These are phyloP conservation scores for Ectobius pallidus DNA, from an alignment of 2,888 invertebrate genomes.

Conservation along the genomic window DNA sequence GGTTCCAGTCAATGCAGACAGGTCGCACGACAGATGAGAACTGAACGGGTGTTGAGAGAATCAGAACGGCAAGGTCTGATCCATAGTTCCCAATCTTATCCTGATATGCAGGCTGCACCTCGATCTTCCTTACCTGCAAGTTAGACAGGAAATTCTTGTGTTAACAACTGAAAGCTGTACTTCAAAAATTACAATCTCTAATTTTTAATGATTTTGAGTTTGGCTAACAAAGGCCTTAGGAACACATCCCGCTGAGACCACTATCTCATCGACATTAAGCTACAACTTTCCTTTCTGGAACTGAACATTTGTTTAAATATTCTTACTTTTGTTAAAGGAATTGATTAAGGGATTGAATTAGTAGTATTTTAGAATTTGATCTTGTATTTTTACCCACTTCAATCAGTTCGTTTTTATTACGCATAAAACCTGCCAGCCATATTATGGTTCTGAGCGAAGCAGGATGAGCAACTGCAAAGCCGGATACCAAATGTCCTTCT, in stretches of 20 bases:
- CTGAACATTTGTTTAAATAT: no score
- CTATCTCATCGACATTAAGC: not conserved
- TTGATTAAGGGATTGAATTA: not conserved
- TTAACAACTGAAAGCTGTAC: not conserved
- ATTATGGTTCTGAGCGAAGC: no score
- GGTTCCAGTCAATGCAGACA: constrained; percentile 58
- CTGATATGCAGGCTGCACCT: constrained; percentile 57
- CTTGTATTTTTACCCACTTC: no score
- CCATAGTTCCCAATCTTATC: constrained; percentile 61
- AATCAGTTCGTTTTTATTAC: no score
- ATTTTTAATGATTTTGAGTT: not conserved
- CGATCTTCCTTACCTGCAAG: constrained; percentile 54
- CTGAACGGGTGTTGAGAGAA: constrained; percentile 53
- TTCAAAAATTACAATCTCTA: not conserved
- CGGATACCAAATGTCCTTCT: no score
- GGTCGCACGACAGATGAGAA: constrained; percentile 58
- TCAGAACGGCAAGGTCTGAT: constrained; percentile 62
- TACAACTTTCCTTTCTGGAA: no score
- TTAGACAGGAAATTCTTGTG: constrained; percentile 18
- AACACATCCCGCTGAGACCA: not conserved
- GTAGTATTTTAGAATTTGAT: no score
- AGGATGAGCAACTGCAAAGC: no score
- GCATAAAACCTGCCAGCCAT: no score
- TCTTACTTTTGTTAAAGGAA: no score
- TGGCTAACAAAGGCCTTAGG: not conserved